Conservation (phyloP, 2,113 vertebrate genomes). For the Channa argus region DNA sequence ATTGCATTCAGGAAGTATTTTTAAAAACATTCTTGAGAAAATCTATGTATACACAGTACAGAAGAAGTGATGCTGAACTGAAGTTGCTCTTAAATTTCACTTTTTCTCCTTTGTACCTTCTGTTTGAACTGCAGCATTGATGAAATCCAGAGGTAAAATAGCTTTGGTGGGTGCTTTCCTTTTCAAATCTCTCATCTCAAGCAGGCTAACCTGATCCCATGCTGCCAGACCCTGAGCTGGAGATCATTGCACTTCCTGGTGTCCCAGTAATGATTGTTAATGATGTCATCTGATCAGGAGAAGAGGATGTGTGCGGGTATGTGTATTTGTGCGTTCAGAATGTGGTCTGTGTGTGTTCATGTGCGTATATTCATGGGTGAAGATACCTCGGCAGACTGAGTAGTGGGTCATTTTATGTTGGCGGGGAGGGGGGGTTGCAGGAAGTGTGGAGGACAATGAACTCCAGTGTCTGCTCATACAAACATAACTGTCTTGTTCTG, state of each 20-base stretch:
- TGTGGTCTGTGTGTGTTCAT: conserved; percentile 40
- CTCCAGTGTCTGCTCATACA: conserved; percentile 77
- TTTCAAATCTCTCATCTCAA: conserved; percentile 79
- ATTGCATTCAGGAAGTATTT: conserved; percentile 20
- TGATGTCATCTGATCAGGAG: conserved; percentile 85
- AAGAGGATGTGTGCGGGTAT: conserved; percentile 69
- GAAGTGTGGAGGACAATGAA: conserved; percentile 78
- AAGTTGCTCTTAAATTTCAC: conserved; percentile 34
- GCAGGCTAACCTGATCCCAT: conserved; percentile 80
- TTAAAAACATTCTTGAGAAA: conserved; percentile 18
- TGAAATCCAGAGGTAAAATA: conserved; percentile 66
- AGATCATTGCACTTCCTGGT: conserved; percentile 83
- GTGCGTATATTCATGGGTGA: conserved; percentile 53
- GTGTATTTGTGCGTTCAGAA: conserved; percentile 60
- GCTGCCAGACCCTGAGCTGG: conserved; percentile 73
- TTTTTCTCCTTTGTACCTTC: conserved; percentile 17
- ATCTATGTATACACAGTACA: neutral
- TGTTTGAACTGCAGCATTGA: conserved; percentile 38
- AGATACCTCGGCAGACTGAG: conserved; percentile 72
- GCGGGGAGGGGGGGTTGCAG: conserved; percentile 41
- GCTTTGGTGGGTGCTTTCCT: conserved; percentile 67
- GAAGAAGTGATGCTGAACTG: neutral
- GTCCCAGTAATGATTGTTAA: conserved; percentile 86
- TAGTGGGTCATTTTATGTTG: conserved; percentile 69
- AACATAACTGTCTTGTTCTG: conserved; percentile 70